phyloP scores from a whole-genome alignment of 1,140 invertebrate genomes.

The Drosophila prosaltans region DNA sequence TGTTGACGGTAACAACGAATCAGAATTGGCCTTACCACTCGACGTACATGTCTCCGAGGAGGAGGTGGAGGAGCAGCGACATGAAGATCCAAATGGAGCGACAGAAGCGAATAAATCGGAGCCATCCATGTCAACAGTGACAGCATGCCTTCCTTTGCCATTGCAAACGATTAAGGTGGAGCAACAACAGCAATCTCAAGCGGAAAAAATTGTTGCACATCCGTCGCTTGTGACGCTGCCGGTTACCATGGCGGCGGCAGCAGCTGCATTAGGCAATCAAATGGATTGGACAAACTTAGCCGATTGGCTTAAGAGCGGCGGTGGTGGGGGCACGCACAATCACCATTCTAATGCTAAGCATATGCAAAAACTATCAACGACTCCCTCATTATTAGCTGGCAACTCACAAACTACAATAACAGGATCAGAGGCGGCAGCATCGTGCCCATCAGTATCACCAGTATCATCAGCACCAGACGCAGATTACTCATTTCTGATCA shows the following conservation, averaged over 20 bases:
- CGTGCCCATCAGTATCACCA: not conserved
- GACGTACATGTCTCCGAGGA: conserved; percentile 55
- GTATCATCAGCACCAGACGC: conserved; percentile 56
- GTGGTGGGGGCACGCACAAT: conserved; percentile 6
- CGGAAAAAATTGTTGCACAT: conserved; percentile 45
- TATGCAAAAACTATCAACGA: conserved; percentile 26
- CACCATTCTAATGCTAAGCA: conserved; percentile 23
- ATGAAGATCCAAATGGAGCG: not conserved
- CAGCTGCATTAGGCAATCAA: conserved; percentile 53
- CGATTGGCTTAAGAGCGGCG: conserved; percentile 58
- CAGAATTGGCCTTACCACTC: conserved; percentile 25
- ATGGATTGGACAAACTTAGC: conserved; percentile 59
- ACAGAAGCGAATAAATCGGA: not conserved
- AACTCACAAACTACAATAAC: conserved; percentile 25
- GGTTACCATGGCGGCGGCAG: conserved; percentile 46
- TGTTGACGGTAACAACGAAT: not conserved
- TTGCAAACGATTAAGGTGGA: conserved; percentile 67
- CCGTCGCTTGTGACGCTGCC: conserved; percentile 62
- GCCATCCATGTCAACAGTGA: conserved; percentile 9
- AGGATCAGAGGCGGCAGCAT: not conserved
- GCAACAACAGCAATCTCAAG: conserved; percentile 27
- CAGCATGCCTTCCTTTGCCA: conserved; percentile 44
- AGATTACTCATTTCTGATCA: conserved; percentile 76
- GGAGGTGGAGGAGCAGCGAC: conserved; percentile 17
- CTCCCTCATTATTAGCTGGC: conserved; percentile 23